Evolutionary conservation across 2,888 invertebrate species (phyloP), one percentile per base, ranked within the genome.

Genomic region (Acrobasis repandana): DNA sequence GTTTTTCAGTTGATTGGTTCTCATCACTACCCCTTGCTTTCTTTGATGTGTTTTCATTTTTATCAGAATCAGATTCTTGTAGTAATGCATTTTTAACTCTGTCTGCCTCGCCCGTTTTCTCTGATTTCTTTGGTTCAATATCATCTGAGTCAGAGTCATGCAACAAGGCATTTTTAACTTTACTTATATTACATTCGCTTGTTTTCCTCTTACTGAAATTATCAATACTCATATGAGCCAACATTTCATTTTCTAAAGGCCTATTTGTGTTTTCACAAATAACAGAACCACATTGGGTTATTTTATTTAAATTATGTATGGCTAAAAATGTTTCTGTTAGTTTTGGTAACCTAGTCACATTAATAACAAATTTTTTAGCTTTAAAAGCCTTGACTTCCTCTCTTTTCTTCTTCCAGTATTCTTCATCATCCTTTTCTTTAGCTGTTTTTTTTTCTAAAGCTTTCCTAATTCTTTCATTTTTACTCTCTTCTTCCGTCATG

Each of bases 321-420:
- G 67, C 61, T 61, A 91, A 71, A 73, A 82, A 88, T 1, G 67
- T 60, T 36, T 63, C 47, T 61, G 76, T 74, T 34, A 87, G 72
- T 65, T 74, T 66, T 16, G 88, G 87, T 61, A 90, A 65, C 61
- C 74, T 81, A 50, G 54, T 66, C 16, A 90, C 50, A 60, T 76
- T 74, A 58, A 92, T 72, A 57, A 61, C 20, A 73, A 87, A 86
- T 2, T 72, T 62, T 71, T 86, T 90, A 4, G 86, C 64, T 68
- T 81, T 80, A 67, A 92, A 91, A 15, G 67, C 66, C 54, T 68
- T 67, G 9, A 85, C 79, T 75, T 87, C 86, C 63, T 80, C 78
- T 64, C 78, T 74, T 76, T 80, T 78, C 65, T 61, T 54, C 63
- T 52, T 58, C 75, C 75, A 77, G 67, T 75, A 76, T 59, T 75